These are phyloP conservation scores for Tricholauxania praeusta DNA, from an alignment of 2,888 invertebrate genomes.

Conservation along the genomic window DNA sequence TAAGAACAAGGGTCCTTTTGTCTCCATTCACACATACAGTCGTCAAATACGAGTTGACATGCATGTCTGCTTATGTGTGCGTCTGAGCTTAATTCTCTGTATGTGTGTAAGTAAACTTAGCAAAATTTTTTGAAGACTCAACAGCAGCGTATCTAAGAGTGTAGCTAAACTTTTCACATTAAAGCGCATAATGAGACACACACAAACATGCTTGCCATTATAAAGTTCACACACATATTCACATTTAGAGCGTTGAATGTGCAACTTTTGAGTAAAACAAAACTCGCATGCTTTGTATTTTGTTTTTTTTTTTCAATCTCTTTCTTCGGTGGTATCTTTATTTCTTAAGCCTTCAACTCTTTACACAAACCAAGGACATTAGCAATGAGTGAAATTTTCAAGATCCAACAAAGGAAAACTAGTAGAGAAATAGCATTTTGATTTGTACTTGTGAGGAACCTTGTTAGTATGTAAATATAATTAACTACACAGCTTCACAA, in stretches of 20 bases:
- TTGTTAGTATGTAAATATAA: too few relatives aligned
- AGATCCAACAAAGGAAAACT: not conserved
- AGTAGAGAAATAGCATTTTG: not conserved
- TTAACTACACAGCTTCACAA: too few relatives aligned
- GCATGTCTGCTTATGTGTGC: conserved; percentile 18
- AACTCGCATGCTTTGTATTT: not conserved
- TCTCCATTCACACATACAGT: conserved; percentile 10
- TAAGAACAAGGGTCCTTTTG: conserved; percentile 14
- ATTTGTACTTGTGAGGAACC: too few relatives aligned
- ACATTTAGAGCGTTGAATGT: not conserved
- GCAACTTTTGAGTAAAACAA: conserved; percentile 15
- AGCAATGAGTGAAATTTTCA: not conserved
- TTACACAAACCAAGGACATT: not conserved
- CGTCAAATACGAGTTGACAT: not conserved
- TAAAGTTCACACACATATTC: not conserved
- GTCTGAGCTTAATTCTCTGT: conserved; percentile 12
- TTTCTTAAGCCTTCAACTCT: not conserved
- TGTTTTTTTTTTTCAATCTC: not conserved
- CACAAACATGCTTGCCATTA: not conserved
- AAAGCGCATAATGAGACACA: conserved; percentile 20
- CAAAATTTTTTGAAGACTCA: too few relatives aligned
- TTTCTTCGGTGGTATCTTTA: not conserved
- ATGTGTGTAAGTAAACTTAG: not conserved
- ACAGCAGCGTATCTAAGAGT: not conserved
- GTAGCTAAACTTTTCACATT: conserved; percentile 30